A percentile compares a stretch with the other conserved stretches of the same genome.
Evolutionary conservation across 92 coral and sea anemone species (phyloP).

Genomic region (Heteractis magnifica): DNA sequence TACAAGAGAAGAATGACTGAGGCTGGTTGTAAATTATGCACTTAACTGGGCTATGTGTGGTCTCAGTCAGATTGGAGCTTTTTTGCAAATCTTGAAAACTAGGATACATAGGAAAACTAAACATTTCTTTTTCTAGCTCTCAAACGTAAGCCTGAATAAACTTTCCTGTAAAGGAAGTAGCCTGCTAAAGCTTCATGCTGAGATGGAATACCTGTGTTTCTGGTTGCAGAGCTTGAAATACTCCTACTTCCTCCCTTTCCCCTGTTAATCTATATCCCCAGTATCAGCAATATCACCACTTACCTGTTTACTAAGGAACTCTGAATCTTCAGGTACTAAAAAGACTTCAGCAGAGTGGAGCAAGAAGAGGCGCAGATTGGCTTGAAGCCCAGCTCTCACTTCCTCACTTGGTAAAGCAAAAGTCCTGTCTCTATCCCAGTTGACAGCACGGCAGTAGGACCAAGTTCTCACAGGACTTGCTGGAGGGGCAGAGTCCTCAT

Average conservation of each 20-base stretch:
- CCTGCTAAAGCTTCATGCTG: too few relatives aligned
- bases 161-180: too few relatives aligned
- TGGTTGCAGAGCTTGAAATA: too few relatives aligned
- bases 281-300: neutral
- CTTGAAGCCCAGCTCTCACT: conserved; percentile 95
- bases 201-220: too few relatives aligned
- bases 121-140: too few relatives aligned
- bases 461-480: conserved; percentile 77
- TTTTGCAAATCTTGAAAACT: too few relatives aligned
- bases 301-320: conserved; percentile 77
- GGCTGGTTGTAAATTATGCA: too few relatives aligned
- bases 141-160: too few relatives aligned
- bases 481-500: conserved; percentile 40
- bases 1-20: too few relatives aligned
- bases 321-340: conserved; percentile 64
- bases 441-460: conserved; percentile 68
- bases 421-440: conserved; percentile 40
- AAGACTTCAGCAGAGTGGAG: conserved; percentile 88
- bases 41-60: too few relatives aligned
- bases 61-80: too few relatives aligned
- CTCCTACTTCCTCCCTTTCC: neutral
- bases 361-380: conserved; percentile 80
- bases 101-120: too few relatives aligned
- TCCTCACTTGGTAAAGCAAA: conserved; percentile 70
- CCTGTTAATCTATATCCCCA: neutral